Base-by-base conservation (phyloP, 2,888 invertebrate genomes). In the Andricus curvator region DNA sequence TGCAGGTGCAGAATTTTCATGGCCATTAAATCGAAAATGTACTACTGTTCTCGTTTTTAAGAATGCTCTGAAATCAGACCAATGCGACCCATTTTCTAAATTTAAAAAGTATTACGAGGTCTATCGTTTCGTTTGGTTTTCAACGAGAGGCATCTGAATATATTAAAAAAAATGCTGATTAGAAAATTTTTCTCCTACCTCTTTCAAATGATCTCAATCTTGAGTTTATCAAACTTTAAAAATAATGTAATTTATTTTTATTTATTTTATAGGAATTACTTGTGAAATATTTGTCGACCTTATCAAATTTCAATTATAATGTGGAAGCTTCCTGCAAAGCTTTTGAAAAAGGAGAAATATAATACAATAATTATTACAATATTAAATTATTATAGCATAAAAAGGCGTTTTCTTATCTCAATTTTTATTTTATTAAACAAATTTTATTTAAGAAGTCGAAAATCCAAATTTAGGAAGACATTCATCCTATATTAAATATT, bases 21-120 rank as follows among this genome's bases (percentile, higher is more conserved):
- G 56, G 3, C 9, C n/a, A 8, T 11, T 25, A 29, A 51, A 70
- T 29, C 48, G 25, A 29, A 25, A 68, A 68, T 48, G 48, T 48
- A 22, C 6, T 62, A 25, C 15, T 15, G 62, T 13, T 62, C 62
- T 15, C 25, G 62, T 25, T 25, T 62, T 62, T 62, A 29, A 29
- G 17, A 70, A 70, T 51, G 25, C 48, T 37, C 17, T 33, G 33
- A 56, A 56, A 29, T 56, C 29, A 33, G 33, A 74, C 20, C 70
- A 51, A 70, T n/a, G 56, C 22, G 37, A 74, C 48, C 20, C 74
- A 56, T 56, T 74, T 56, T 74, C 74, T 74, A 74, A 74, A 74
- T 74, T 74, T 74, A 74, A 74, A 74, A 74, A 74, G 74, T 56
- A 74, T 74, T 74, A 74, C 74, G 33, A 74, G 74, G 51, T 56